Evolutionary conservation across 2,888 invertebrate genomes (phyloP).

Genomic region (Phaedon cochleariae): DNA sequence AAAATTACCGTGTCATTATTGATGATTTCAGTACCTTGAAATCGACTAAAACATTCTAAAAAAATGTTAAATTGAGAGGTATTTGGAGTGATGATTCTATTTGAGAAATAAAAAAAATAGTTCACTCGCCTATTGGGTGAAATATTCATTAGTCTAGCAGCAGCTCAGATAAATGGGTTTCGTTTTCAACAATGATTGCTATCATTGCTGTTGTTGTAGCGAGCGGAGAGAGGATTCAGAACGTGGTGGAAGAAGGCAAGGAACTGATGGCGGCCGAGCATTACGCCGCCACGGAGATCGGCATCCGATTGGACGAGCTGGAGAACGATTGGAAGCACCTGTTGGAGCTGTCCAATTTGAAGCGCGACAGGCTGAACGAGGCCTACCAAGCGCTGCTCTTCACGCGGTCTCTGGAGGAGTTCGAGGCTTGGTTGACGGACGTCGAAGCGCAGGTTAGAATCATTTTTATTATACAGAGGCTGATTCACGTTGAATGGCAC

Average conservation of each 20-base stretch:
- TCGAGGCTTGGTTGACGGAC: slow-evolving; percentile 93
- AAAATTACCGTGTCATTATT: no score
- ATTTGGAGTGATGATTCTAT: no score
- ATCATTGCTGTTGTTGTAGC: slow-evolving; percentile 71
- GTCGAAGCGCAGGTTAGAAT: slow-evolving; percentile 73
- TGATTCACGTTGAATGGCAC: no score
- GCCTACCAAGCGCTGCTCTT: slow-evolving; percentile 92
- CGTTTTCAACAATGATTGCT: no score
- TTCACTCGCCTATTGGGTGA: no score
- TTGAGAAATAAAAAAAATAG: no score
- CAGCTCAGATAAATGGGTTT: no score
- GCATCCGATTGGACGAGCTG: slow-evolving; percentile 81
- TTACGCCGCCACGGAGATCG: slow-evolving; percentile 88
- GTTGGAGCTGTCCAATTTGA: slow-evolving; percentile 81
- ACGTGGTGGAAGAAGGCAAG: slow-evolving; percentile 83
- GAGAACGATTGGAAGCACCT: slow-evolving; percentile 89
- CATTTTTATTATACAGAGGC: no score
- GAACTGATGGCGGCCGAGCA: slow-evolving; percentile 80
- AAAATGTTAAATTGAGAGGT: no score
- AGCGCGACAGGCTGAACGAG: slow-evolving; percentile 85
- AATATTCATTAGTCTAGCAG: no score
- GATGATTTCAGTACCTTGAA: no score
- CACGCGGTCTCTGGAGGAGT: slow-evolving; percentile 89
- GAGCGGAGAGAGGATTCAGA: slow-evolving; percentile 85
- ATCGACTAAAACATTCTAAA: no score